Conservation (phyloP, 64 coral and sea anemone genomes). For the Pachyseris speciosa region DNA sequence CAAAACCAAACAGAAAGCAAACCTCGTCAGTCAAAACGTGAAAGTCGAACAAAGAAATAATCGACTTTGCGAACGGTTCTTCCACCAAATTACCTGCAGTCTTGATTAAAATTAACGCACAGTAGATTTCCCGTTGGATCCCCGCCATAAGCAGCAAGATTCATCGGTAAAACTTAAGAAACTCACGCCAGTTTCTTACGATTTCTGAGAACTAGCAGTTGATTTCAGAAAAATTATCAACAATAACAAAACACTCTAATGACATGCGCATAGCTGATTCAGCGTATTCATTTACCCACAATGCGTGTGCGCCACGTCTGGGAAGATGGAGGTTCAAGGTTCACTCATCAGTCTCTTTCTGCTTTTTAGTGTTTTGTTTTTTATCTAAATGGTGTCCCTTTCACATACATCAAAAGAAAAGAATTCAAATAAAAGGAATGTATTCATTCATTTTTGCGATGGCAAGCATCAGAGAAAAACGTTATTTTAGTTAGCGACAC, state of each 20-base stretch:
- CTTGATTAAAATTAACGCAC: slow-evolving; percentile 96
- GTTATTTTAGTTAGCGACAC: too few species aligned
- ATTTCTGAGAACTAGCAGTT: background rate
- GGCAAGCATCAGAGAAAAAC: too few species aligned
- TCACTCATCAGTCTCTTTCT: too few species aligned
- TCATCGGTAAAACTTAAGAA: slow-evolving; percentile 63
- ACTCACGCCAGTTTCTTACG: slow-evolving; percentile 19
- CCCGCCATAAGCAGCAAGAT: slow-evolving; percentile 98
- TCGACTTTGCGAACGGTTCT: background rate
- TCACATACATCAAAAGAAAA: too few species aligned
- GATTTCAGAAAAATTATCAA: slow-evolving; percentile 34
- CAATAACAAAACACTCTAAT: slow-evolving; percentile 85
- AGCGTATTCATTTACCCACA: slow-evolving; percentile 34
- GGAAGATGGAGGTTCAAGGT: too few species aligned
- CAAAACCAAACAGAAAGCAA: slow-evolving; percentile 23
- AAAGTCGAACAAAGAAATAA: background rate
- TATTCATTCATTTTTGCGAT: too few species aligned
- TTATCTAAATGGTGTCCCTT: too few species aligned
- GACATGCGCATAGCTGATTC: slow-evolving; percentile 78
- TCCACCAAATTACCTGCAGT: slow-evolving; percentile 71
- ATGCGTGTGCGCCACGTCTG: too few species aligned
- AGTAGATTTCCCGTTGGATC: slow-evolving; percentile 95
- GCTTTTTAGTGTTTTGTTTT: too few species aligned
- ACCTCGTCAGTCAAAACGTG: slow-evolving; percentile 10
- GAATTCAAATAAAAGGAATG: too few species aligned